These are phyloP conservation scores for Chromobotia macracanthus DNA, from an alignment of 2,797 vertebrate species.

Conservation along the genomic window DNA sequence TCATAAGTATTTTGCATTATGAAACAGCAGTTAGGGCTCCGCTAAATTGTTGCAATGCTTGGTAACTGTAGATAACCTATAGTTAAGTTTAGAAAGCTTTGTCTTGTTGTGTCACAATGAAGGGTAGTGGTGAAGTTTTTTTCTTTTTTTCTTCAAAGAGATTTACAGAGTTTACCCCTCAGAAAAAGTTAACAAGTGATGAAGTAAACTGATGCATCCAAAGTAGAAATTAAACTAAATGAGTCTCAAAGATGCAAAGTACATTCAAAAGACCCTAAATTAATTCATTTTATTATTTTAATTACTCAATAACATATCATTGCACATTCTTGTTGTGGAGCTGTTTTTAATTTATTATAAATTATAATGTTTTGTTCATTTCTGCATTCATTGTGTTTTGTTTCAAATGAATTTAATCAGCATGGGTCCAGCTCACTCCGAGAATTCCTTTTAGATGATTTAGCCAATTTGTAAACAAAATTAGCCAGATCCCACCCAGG, in stretches of 20 bases:
- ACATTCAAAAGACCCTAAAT: neutral
- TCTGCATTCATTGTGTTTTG: constrained; percentile 57
- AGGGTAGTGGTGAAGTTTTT: neutral
- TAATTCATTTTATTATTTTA: neutral
- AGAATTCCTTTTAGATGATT: constrained; percentile 70
- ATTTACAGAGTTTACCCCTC: neutral
- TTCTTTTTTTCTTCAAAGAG: neutral
- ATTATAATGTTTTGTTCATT: constrained; percentile 22
- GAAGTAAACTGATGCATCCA: neutral
- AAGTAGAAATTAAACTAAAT: neutral
- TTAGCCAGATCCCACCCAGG: constrained; percentile 66
- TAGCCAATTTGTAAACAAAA: constrained; percentile 74
- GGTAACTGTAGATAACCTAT: neutral
- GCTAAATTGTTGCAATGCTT: neutral
- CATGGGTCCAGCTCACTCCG: constrained; percentile 60
- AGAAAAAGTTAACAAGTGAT: neutral
- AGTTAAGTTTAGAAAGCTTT: neutral
- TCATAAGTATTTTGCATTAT: neutral
- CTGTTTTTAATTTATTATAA: constrained; percentile 19
- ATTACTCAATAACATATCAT: neutral
- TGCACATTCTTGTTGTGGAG: neutral
- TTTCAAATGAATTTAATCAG: constrained; percentile 69
- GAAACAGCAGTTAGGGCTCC: neutral
- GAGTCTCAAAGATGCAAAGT: constrained; percentile 14
- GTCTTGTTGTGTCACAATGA: neutral